phyloP scores from a whole-genome alignment of 2,113 vertebrate species.

The Pterophyllum scalare region DNA sequence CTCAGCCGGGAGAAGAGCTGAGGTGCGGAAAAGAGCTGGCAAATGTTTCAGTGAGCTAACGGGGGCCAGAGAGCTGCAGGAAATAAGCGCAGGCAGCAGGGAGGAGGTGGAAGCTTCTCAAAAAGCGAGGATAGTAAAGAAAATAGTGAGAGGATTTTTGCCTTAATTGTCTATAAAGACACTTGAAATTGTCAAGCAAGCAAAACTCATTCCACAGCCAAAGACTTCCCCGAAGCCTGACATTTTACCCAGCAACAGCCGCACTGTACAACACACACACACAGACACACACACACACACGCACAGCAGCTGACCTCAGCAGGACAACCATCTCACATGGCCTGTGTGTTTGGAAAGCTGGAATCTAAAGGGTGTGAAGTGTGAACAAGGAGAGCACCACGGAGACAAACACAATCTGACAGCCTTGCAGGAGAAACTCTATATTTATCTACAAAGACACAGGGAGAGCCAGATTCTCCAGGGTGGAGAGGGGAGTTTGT shows the following conservation, averaged over 20 bases:
- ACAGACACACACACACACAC: not conserved
- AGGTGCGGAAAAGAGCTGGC: constrained; percentile 57
- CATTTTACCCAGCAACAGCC: constrained; percentile 34
- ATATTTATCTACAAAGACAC: constrained; percentile 72
- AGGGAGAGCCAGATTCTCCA: constrained; percentile 45
- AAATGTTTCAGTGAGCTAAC: constrained; percentile 9
- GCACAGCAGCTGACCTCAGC: constrained; percentile 59
- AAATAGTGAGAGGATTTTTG: not conserved
- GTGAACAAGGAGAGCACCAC: constrained; percentile 58
- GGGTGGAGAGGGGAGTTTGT: constrained; percentile 16
- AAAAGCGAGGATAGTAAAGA: not conserved
- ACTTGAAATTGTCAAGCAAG: not conserved
- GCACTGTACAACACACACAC: not conserved
- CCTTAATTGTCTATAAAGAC: not conserved
- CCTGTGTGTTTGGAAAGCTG: constrained; percentile 34
- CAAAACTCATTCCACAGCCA: constrained; percentile 27
- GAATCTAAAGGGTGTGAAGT: constrained; percentile 58
- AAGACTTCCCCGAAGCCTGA: constrained; percentile 44
- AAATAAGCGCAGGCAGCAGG: constrained; percentile 3
- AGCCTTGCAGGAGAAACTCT: constrained; percentile 67
- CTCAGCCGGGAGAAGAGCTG: constrained; percentile 47
- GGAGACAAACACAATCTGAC: constrained; percentile 72
- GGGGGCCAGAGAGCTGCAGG: not conserved
- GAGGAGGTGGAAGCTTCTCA: not conserved
- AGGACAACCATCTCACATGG: constrained; percentile 43